phyloP scores from a whole-genome alignment of 2,888 invertebrate species.

The Hypomecis atomaria region DNA sequence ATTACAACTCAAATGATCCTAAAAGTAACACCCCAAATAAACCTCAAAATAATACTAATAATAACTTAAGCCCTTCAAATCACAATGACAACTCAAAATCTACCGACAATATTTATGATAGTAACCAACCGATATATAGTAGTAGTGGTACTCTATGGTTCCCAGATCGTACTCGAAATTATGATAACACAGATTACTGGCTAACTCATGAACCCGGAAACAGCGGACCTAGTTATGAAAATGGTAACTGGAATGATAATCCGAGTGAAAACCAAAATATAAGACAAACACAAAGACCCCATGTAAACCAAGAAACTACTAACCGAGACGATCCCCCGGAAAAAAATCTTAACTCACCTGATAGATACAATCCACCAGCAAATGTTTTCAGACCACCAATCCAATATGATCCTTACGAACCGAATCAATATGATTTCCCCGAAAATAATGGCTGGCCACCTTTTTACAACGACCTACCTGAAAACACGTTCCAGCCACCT shows the following conservation, averaged over 20 bases:
- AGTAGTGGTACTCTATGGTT: conserved; percentile 12
- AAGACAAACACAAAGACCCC: conserved; percentile 15
- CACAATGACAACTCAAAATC: not conserved
- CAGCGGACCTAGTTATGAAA: not conserved
- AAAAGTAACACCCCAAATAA: too few relatives aligned
- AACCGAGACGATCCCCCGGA: not conserved
- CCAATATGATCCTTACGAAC: not conserved
- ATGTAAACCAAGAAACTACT: not conserved
- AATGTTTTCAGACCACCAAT: not conserved
- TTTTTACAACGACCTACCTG: not conserved
- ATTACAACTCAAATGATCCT: too few relatives aligned
- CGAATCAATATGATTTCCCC: not conserved
- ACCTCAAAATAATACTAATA: not conserved
- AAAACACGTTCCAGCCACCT: not conserved
- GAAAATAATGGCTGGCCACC: not conserved
- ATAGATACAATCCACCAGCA: not conserved
- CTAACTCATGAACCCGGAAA: conserved; percentile 9
- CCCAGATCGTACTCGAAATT: conserved; percentile 15
- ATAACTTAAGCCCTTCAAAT: not conserved
- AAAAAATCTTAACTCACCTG: not conserved
- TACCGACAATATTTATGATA: not conserved
- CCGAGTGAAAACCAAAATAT: conserved; percentile 32
- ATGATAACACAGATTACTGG: conserved; percentile 19
- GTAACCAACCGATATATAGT: not conserved
- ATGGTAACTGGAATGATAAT: conserved; percentile 35